Percentiles rank a stretch among this genome's conserved stretches.
These are phyloP conservation scores for Tinea semifulvella DNA, from an alignment of 2,888 invertebrate genomes.

Conservation along the genomic window DNA sequence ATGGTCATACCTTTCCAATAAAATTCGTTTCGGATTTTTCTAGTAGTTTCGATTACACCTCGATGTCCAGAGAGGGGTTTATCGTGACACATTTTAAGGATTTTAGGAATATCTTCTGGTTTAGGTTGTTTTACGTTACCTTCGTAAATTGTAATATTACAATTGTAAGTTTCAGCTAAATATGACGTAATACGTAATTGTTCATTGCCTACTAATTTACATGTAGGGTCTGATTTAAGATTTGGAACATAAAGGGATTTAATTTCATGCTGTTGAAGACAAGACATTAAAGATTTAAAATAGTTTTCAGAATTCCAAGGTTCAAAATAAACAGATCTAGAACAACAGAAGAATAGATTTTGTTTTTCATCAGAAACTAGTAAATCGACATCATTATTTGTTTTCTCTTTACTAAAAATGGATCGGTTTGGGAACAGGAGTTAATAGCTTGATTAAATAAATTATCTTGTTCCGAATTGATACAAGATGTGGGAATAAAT, in stretches of 20 bases:
- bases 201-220: constrained; percentile 22
- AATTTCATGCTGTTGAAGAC: constrained; percentile 22
- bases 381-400: constrained; percentile 23
- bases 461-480: constrained; percentile 21
- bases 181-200: constrained; percentile 24
- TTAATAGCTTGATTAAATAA: constrained; percentile 23
- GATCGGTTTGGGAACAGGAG: constrained; percentile 22
- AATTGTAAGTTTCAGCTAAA: constrained; percentile 24
- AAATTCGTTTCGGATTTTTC: constrained; percentile 27
- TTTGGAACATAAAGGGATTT: constrained; percentile 22
- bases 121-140: constrained; percentile 22
- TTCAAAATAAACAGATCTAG: constrained; percentile 22
- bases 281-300: constrained; percentile 25
- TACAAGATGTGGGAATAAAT: constrained; percentile 23
- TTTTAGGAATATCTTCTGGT: constrained; percentile 24
- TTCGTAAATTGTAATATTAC: constrained; percentile 24
- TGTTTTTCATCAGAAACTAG: constrained; percentile 24
- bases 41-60: constrained; percentile 24
- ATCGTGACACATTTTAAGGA: constrained; percentile 26
- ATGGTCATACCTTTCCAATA: constrained; percentile 27
- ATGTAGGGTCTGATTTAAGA: constrained; percentile 22
- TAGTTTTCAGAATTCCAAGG: constrained; percentile 28
- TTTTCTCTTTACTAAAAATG: constrained; percentile 22
- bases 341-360: constrained; percentile 21
- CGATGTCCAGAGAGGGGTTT: constrained; percentile 27